Evolutionary conservation across 2,888 invertebrate genomes (phyloP), one percentile per base, ranked within the genome.

Genomic region (Ramazzottius varieornatus): DNA sequence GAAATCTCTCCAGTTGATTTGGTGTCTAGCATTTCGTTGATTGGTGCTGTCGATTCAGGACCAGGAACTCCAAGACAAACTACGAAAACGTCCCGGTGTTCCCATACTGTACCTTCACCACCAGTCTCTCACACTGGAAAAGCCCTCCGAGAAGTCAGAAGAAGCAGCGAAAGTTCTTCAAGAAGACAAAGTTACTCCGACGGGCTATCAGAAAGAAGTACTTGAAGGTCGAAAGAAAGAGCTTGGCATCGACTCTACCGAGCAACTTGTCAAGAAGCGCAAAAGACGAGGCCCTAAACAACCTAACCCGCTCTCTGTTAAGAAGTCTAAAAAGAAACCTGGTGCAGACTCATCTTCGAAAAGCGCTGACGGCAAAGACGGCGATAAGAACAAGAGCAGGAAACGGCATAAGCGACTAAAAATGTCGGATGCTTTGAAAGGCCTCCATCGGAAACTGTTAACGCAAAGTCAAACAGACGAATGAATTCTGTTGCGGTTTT

Each of bases 51-150:
- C 40, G 20, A 13, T 40, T 40, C 29, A 54, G 54, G 54, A 54
- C 29, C 54, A 8, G 8, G 54, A 54, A 8, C 13, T 54, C 20
- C 64, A 64, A 24, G 64, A 64, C 32, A 13, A 32, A 24, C 64
- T 64, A 20, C 16, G 34, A 33, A 64, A 64, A 29, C 16, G 29
- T 29, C 32, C 64, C 4, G 32, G 64, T 16, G 34, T 64, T 8
- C 64, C 64, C 33, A 13, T 64, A 4, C 64, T 64, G 4, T 64
- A 33, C 29, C 64, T 64, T 2, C 34, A 64, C 32, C 8, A 33
- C 33, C 8, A 64, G 4, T 8, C 64, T 32, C 33, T 64, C 16
- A 33, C 33, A n/a, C 64, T 64, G 64, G 64, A 64, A 33, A 64
- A 64, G 64, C 64, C 64, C 4, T 64, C 64, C 2, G 64, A 64